Percentiles rank a stretch among this genome's conserved stretches.
phyloP scores from a whole-genome alignment of 2,797 vertebrate species.

The Urosaurus nigricauda region DNA sequence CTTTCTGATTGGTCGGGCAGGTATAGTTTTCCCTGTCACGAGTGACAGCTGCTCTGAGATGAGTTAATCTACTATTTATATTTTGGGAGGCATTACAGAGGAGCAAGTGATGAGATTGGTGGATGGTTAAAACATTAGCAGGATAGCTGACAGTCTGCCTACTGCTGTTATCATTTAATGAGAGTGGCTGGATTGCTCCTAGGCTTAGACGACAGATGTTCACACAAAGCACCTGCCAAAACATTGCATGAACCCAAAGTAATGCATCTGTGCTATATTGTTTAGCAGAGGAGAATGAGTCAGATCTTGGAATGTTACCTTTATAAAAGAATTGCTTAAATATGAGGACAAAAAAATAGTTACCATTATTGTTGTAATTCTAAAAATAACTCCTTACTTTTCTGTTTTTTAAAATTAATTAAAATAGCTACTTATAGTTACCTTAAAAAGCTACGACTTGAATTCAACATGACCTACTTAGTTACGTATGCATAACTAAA shows the following conservation, averaged over 20 bases:
- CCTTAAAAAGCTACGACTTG: no score
- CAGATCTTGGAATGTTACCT: slow-evolving; percentile 33
- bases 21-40: background rate
- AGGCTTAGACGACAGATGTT: slow-evolving; percentile 57
- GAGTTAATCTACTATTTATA: slow-evolving; percentile 5
- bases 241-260: slow-evolving; percentile 33
- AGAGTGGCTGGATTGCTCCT: slow-evolving; percentile 47
- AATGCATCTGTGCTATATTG: background rate
- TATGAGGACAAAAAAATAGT: no score
- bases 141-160: slow-evolving; percentile 38
- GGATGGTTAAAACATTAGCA: slow-evolving; percentile 56
- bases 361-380: no score
- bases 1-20: slow-evolving; percentile 7
- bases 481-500: no score
- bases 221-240: slow-evolving; percentile 64
- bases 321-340: no score
- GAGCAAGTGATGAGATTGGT: slow-evolving; percentile 22
- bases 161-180: slow-evolving; percentile 57
- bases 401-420: no score
- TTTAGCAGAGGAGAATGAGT: slow-evolving; percentile 57
- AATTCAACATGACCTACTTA: no score
- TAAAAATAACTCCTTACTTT: no score
- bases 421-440: no score
- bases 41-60: slow-evolving; percentile 5
- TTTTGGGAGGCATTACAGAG: slow-evolving; percentile 2